Evolutionary conservation across 2,888 invertebrate genomes (phyloP), one percentile per base, ranked within the genome.

Genomic region (Pristionchus mayeri): DNA sequence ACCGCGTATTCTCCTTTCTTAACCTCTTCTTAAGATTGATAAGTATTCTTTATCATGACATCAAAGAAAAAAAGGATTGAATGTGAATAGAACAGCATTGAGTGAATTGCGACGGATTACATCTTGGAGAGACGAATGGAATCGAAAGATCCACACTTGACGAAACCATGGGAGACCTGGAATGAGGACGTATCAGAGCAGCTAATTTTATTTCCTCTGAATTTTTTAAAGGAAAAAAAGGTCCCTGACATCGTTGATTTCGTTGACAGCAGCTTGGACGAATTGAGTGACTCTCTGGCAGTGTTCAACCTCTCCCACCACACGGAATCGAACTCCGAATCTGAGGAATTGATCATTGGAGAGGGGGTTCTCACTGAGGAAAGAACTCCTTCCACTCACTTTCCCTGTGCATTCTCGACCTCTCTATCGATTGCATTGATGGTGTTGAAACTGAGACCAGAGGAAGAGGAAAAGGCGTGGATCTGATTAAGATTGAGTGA

Each of bases 251-350:
- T 50, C 76, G 21, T 78, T 48, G 27, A 78, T 78, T n/a, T 78
- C 76, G 34, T 78, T 78, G 0, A 78, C 76, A 2, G 76, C 76
- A 0, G 76, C 76, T 30, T 78, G 76, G 4, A 78, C 76, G 30
- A 78, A 78, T 50, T 78, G 76, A 2, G 76, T 78, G 4, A 78
- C 76, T 78, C 76, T 78, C 50, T 50, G 76, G 30, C 76, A 78
- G 27, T 78, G 48, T 30, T 78, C 76, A 30, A 18, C 76, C 34
- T 78, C 76, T 7, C 76, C 76, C 13, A 78, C 76, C 7, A 78
- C 76, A 30, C 76, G 76, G 76, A 78, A 78, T 21, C 76, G 76
- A 18, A 78, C 76, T 11, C 76, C 76, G 76, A 78, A 78, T 78
- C 76, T 78, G 30, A 9, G 18, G 2, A 40, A n/a, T 67, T 0